Conservation (phyloP, 2,797 vertebrate genomes). For the Arvicola amphibius region DNA sequence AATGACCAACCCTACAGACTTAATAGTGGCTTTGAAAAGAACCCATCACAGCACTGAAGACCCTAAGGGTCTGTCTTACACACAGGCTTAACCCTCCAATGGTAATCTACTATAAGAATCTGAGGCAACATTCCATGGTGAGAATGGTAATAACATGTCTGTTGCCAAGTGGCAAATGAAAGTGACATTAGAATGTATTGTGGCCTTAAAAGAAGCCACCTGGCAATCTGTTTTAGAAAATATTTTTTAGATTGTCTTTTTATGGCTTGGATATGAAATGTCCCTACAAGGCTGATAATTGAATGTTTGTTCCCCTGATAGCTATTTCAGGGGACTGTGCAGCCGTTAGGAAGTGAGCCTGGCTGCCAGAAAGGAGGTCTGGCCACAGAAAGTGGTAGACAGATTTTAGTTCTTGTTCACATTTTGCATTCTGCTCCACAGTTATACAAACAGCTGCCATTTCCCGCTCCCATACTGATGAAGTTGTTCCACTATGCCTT, state of each 20-base stretch:
- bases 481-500: background rate
- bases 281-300: background rate
- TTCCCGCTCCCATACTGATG: background rate
- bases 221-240: background rate
- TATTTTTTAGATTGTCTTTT: background rate
- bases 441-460: background rate
- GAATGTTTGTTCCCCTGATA: too few species aligned
- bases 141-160: background rate
- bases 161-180: background rate
- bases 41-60: background rate
- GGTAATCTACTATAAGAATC: background rate
- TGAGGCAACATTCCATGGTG: background rate
- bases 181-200: background rate
- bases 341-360: too few species aligned
- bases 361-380: background rate
- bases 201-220: background rate
- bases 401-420: too few species aligned
- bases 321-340: background rate
- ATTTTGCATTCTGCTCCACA: background rate
- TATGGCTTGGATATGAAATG: background rate
- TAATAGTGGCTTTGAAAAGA: background rate
- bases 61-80: background rate
- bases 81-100: background rate
- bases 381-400: background rate
- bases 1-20: background rate